These are phyloP conservation scores for Illadopsis cleaveri DNA, from an alignment of 2,113 vertebrate genomes.

Conservation along the genomic window DNA sequence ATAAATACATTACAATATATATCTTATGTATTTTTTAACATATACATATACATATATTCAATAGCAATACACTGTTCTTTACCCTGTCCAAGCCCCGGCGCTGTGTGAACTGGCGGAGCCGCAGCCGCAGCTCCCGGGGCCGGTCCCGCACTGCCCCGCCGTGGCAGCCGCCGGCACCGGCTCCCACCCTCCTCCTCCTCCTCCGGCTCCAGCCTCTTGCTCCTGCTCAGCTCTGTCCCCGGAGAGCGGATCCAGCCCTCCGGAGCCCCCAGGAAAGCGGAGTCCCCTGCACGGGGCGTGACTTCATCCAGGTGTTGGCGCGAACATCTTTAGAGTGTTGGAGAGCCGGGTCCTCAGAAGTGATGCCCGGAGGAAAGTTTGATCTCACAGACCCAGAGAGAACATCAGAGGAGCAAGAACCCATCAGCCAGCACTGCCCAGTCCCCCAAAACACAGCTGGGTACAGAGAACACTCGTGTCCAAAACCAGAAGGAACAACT, in stretches of 20 bases:
- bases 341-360: neutral
- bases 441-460: neutral
- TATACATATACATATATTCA: too few species aligned
- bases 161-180: neutral
- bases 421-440: rapidly evolving
- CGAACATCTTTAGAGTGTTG: rapidly evolving
- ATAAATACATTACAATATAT: too few species aligned
- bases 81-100: rapidly evolving
- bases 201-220: neutral
- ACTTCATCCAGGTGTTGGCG: neutral
- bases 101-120: rapidly evolving
- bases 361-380: neutral
- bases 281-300: rapidly evolving
- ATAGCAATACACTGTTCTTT: neutral
- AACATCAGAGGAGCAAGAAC: rapidly evolving
- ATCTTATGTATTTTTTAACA: too few species aligned
- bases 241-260: neutral
- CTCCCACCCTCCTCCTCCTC: neutral
- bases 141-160: neutral
- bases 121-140: neutral
- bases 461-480: rapidly evolving
- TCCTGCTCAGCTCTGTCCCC: rapidly evolving
- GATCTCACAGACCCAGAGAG: rapidly evolving
- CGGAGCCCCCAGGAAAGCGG: neutral
- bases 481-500: neutral